A percentile compares a stretch with the other conserved stretches of the same genome.
These are phyloP conservation scores for Caenorhabditis doughertyi DNA, from an alignment of 2,888 invertebrate genomes.

Conservation along the genomic window DNA sequence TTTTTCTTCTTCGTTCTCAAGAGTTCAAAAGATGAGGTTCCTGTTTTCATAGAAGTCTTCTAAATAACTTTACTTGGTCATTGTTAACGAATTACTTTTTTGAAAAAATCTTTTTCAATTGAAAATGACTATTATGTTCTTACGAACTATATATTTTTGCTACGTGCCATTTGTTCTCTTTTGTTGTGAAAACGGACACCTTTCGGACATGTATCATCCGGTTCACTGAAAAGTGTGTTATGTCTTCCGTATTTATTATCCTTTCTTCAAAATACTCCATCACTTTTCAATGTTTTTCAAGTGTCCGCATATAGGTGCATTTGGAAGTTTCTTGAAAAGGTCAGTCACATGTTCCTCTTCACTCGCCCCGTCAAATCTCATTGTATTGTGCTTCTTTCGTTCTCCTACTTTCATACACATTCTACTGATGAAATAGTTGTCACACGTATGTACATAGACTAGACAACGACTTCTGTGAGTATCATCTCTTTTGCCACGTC, in stretches of 20 bases:
- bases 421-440: slow-evolving; percentile 37
- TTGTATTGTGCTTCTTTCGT: slow-evolving; percentile 34
- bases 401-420: slow-evolving; percentile 11
- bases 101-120: background rate
- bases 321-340: slow-evolving; percentile 20
- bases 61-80: background rate
- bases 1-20: background rate
- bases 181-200: slow-evolving; percentile 52
- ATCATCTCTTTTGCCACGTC: slow-evolving; percentile 46
- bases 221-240: background rate
- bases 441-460: slow-evolving; percentile 31
- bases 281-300: background rate
- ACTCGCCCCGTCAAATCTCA: slow-evolving; percentile 44
- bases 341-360: slow-evolving; percentile 45
- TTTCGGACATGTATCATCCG: slow-evolving; percentile 12
- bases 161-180: slow-evolving; percentile 24
- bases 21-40: background rate
- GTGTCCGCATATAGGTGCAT: background rate
- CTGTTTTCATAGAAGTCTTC: too few species aligned
- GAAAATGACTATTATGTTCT: slow-evolving; percentile 10
- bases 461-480: slow-evolving; percentile 20
- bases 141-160: slow-evolving; percentile 6
- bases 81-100: background rate
- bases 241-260: background rate
- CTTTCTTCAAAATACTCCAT: background rate